Evolutionary conservation across 2,888 invertebrate species (phyloP).

Genomic region (Drosophila pegasa): DNA sequence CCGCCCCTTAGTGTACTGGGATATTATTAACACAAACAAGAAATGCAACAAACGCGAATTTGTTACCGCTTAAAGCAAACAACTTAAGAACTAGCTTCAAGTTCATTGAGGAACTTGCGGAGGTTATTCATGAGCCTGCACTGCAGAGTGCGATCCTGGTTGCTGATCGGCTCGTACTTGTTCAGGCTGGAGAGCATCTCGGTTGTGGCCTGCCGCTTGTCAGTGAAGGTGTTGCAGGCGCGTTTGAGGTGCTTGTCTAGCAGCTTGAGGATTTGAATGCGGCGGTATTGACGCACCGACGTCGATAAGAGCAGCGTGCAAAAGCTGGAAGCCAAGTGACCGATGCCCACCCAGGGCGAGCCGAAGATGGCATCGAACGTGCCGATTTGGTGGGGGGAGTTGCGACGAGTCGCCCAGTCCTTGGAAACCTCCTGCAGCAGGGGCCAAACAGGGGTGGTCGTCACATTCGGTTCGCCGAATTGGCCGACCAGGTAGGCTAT

Average conservation of each 20-base stretch:
- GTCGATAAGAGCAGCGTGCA: constrained; percentile 9
- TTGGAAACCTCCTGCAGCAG: constrained; percentile 25
- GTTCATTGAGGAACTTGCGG: no score
- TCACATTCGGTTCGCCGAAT: constrained; percentile 12
- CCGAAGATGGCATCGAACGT: constrained; percentile 46
- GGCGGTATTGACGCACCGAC: constrained; percentile 39
- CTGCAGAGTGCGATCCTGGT: constrained; percentile 17
- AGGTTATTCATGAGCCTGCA: constrained; percentile 21
- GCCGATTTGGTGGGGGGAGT: constrained; percentile 22
- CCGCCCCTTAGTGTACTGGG: constrained; percentile 1
- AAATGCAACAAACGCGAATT: not conserved
- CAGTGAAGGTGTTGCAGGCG: constrained; percentile 7
- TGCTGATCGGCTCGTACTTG: not conserved
- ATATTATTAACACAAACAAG: no score
- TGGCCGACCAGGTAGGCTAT: constrained; percentile 51
- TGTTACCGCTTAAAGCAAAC: not conserved
- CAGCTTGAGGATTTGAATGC: constrained; percentile 42
- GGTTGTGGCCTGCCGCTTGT: not conserved
- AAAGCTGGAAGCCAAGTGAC: constrained; percentile 19
- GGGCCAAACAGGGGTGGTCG: constrained; percentile 16
- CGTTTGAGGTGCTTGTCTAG: constrained; percentile 28
- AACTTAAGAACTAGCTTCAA: no score
- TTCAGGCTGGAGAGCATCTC: not conserved
- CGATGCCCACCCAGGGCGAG: constrained; percentile 41
- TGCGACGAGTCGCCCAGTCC: constrained; percentile 46